A percentile compares a stretch with the other conserved stretches of the same genome.
Conservation (phyloP, 2,797 vertebrate genomes). For the Anomalospiza imberbis region DNA sequence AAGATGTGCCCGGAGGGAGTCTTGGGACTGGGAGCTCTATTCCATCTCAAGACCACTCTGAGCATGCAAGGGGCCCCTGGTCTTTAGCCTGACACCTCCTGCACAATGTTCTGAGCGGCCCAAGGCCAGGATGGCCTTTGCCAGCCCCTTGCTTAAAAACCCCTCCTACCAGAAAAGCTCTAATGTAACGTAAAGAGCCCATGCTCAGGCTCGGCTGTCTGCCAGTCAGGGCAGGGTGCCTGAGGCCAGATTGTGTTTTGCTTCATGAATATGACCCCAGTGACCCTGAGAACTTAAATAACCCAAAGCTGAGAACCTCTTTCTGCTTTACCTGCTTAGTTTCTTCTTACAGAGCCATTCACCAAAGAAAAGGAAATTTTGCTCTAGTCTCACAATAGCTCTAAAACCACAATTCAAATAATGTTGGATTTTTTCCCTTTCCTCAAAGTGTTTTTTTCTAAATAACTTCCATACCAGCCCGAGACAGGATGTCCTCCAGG, state of each 20-base stretch:
- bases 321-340: neutral
- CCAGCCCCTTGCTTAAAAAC: neutral
- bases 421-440: neutral
- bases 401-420: neutral
- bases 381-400: neutral
- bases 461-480: neutral
- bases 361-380: neutral
- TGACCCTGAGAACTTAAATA: neutral
- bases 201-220: neutral
- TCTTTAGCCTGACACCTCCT: neutral
- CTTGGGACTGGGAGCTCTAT: neutral
- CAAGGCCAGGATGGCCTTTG: neutral
- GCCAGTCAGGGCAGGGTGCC: neutral
- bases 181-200: neutral
- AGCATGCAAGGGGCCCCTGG: neutral
- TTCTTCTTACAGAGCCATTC: neutral
- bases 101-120: neutral
- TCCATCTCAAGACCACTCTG: neutral
- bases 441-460: neutral
- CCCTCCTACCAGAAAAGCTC: neutral
- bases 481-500: neutral
- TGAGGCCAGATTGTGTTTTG: neutral
- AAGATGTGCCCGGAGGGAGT: neutral
- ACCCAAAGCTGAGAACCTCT: neutral
- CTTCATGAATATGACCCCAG: neutral